Evolutionary conservation across 2,888 invertebrate genomes (phyloP).

Genomic region (Eudasyphora cyanicolor): DNA sequence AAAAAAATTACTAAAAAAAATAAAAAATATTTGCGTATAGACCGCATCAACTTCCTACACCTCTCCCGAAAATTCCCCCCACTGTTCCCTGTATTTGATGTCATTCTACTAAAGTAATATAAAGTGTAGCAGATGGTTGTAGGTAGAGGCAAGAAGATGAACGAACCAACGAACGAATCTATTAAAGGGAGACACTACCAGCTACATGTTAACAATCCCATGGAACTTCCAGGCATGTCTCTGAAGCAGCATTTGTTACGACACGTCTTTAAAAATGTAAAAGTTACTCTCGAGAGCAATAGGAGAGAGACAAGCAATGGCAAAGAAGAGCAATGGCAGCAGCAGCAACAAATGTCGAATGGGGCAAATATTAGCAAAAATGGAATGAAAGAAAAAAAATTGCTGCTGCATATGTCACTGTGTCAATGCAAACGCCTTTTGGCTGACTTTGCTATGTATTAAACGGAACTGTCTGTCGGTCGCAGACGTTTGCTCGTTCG

Average conservation of each 20-base stretch:
- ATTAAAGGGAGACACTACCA: conserved; percentile 21
- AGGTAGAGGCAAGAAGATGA: neutral
- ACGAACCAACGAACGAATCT: neutral
- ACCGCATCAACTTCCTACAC: no score
- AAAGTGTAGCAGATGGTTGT: neutral
- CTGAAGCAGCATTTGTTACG: conserved; percentile 46
- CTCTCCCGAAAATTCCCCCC: neutral
- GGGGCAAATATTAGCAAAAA: conserved; percentile 11
- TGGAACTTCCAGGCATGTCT: conserved; percentile 39
- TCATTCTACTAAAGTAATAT: conserved; percentile 9
- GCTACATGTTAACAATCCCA: conserved; percentile 51
- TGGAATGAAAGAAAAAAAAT: conserved; percentile 7
- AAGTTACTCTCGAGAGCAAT: neutral
- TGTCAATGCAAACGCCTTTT: conserved; percentile 63
- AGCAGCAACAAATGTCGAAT: conserved; percentile 4
- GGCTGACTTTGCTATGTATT: conserved; percentile 63
- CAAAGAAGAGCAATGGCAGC: conserved; percentile 17
- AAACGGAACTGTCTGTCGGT: conserved; percentile 43
- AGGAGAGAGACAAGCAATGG: neutral
- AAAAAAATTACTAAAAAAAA: no score
- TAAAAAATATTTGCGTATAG: no score
- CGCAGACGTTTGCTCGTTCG: neutral
- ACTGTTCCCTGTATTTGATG: neutral
- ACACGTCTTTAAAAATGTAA: conserved; percentile 26
- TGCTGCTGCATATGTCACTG: conserved; percentile 60